Conservation (phyloP, 2,113 vertebrate species). For the Platycercus adscitus region DNA sequence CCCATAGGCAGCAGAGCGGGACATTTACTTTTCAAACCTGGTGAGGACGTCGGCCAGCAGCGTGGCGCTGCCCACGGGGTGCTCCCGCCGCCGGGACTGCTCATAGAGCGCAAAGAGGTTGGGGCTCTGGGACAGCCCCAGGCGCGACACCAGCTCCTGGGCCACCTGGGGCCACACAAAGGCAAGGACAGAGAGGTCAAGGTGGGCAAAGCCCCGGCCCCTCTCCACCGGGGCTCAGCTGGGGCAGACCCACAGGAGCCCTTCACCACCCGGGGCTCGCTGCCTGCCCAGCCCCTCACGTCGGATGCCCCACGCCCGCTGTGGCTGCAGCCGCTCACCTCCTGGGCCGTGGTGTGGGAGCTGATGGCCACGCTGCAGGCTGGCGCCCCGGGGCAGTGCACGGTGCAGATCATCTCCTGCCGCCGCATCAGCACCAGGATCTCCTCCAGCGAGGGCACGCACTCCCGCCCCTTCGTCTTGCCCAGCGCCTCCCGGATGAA, state of each 20-base stretch:
- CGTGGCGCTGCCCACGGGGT: constrained; percentile 81
- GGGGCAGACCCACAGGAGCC: background rate
- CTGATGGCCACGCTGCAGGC: constrained; percentile 89
- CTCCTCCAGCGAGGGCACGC: constrained; percentile 93
- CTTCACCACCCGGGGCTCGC: background rate
- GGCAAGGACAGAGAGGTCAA: constrained; percentile 26
- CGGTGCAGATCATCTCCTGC: constrained; percentile 87
- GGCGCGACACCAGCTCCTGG: constrained; percentile 85
- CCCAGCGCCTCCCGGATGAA: constrained; percentile 90
- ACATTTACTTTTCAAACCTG: constrained; percentile 88
- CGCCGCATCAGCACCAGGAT: constrained; percentile 88
- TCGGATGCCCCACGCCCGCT: fast-evolving
- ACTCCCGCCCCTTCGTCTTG: constrained; percentile 87
- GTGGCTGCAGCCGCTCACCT: constrained; percentile 69
- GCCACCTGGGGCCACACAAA: constrained; percentile 81
- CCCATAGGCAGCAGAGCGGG: background rate
- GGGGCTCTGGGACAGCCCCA: constrained; percentile 88
- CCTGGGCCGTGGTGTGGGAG: constrained; percentile 92
- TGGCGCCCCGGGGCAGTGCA: constrained; percentile 87
- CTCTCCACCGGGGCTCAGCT: background rate
- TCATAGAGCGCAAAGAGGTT: constrained; percentile 92
- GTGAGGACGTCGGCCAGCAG: constrained; percentile 92
- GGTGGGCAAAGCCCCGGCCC: background rate
- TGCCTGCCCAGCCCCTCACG: fast-evolving
- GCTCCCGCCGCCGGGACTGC: constrained; percentile 86